These are phyloP conservation scores for Neoascia interrupta DNA, from an alignment of 2,888 invertebrate species.

Conservation along the genomic window DNA sequence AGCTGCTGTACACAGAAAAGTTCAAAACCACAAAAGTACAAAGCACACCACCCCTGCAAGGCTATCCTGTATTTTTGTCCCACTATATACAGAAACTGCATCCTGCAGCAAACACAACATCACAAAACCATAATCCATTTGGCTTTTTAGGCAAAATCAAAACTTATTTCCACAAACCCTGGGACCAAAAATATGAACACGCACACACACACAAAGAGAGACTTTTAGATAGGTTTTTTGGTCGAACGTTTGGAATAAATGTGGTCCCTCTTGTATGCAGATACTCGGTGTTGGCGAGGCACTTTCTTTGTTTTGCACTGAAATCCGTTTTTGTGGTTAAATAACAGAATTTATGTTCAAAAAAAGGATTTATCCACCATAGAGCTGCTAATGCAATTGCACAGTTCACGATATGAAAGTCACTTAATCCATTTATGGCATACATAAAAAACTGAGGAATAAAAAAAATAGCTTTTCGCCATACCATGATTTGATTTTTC, in stretches of 20 bases:
- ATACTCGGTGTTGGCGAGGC: not conserved
- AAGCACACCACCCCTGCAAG: too few species aligned
- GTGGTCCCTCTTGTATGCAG: conserved; percentile 18
- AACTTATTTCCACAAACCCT: conserved; percentile 45
- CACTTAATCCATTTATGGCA: conserved; percentile 19
- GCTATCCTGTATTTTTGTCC: too few species aligned
- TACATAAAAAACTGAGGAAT: not conserved
- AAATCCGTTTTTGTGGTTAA: conserved; percentile 50
- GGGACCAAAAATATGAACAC: conserved; percentile 1
- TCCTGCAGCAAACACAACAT: conserved; percentile 11
- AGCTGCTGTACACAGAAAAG: not conserved
- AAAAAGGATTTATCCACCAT: conserved; percentile 21
- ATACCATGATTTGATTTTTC: conserved; percentile 55
- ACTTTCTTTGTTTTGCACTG: conserved; percentile 37
- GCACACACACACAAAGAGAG: not conserved
- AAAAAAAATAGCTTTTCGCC: conserved; percentile 17
- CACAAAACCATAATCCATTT: conserved; percentile 56
- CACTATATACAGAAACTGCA: conserved; percentile 18
- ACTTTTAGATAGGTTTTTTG: conserved; percentile 8
- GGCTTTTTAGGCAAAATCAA: conserved; percentile 57
- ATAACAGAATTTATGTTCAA: conserved; percentile 24
- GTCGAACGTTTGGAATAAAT: conserved; percentile 37
- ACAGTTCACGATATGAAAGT: conserved; percentile 25
- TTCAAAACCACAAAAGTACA: conserved; percentile 7
- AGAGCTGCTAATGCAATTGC: conserved; percentile 20